A percentile compares a stretch with the other conserved stretches of the same genome.
phyloP scores from a whole-genome alignment of 2,888 invertebrate species.

The Archips xylosteana region DNA sequence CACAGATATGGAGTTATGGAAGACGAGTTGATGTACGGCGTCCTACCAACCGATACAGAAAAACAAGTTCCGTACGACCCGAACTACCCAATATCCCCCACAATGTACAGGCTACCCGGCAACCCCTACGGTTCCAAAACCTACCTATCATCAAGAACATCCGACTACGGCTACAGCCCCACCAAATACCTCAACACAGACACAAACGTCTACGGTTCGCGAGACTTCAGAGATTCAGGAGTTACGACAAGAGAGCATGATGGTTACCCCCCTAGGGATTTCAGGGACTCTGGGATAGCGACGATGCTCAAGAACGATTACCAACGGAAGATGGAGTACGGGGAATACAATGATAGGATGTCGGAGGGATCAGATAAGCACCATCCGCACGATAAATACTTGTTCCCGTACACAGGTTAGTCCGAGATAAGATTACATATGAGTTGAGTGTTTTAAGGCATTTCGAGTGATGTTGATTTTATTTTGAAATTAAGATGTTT shows the following conservation, averaged over 20 bases:
- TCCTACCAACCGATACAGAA: slow-evolving; percentile 71
- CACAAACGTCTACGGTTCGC: slow-evolving; percentile 71
- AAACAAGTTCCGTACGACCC: slow-evolving; percentile 81
- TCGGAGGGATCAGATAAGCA: slow-evolving; percentile 91
- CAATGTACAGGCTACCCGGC: slow-evolving; percentile 76
- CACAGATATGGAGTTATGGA: slow-evolving; percentile 80
- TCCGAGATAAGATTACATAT: slow-evolving; percentile 38
- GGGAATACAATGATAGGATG: slow-evolving; percentile 87
- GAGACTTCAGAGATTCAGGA: slow-evolving; percentile 71
- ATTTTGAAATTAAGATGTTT: slow-evolving; percentile 11
- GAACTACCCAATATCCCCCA: slow-evolving; percentile 80
- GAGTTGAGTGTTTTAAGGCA: neutral
- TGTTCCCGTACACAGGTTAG: slow-evolving; percentile 93
- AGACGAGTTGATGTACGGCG: slow-evolving; percentile 79
- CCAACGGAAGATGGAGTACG: slow-evolving; percentile 79
- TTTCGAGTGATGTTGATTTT: slow-evolving; percentile 7
- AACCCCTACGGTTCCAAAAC: slow-evolving; percentile 83
- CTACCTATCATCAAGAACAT: slow-evolving; percentile 74
- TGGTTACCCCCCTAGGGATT: slow-evolving; percentile 76
- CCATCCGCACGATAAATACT: slow-evolving; percentile 91
- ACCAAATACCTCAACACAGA: slow-evolving; percentile 76
- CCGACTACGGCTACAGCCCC: slow-evolving; percentile 81
- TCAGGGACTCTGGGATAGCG: slow-evolving; percentile 79
- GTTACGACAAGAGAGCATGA: slow-evolving; percentile 76
- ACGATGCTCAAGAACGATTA: slow-evolving; percentile 84